Percentiles rank a stretch among this genome's conserved stretches.
Evolutionary conservation across 2,888 invertebrate species (phyloP).

Genomic region (Pteria penguin): DNA sequence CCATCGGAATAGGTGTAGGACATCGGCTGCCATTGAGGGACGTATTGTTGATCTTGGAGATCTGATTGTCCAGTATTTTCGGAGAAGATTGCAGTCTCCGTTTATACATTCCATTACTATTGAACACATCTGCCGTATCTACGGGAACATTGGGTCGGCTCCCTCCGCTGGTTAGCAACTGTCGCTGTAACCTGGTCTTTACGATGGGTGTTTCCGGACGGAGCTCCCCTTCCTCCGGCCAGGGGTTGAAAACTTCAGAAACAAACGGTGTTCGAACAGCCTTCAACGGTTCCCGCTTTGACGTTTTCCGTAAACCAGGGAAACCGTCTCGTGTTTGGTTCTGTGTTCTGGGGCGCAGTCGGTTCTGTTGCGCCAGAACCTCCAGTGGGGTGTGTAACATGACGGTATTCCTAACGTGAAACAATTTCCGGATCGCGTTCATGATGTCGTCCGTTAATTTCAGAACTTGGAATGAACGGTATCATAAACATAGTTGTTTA

Average conservation of each 20-base stretch:
- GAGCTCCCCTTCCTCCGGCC: constrained; percentile 28
- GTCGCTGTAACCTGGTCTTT: constrained; percentile 29
- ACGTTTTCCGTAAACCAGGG: constrained; percentile 7
- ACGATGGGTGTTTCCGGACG: constrained; percentile 40
- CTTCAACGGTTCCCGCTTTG: constrained; percentile 9
- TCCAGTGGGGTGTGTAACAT: constrained; percentile 22
- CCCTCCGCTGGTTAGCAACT: constrained; percentile 19
- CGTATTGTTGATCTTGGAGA: constrained; percentile 3
- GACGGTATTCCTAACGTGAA: neutral
- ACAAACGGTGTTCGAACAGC: constrained; percentile 13
- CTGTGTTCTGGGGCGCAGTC: constrained; percentile 13
- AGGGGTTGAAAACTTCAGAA: constrained; percentile 17
- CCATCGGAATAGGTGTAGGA: constrained; percentile 30
- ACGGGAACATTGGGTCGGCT: constrained; percentile 25
- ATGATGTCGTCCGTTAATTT: neutral
- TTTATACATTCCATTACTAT: constrained; percentile 39
- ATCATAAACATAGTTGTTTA: neutral
- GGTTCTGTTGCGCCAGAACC: constrained; percentile 21
- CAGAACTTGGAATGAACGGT: neutral
- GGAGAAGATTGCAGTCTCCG: constrained; percentile 19
- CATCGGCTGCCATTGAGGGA: constrained; percentile 18
- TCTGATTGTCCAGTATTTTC: neutral
- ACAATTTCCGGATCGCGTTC: neutral
- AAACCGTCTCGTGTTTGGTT: constrained; percentile 16
- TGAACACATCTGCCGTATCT: constrained; percentile 36